phyloP scores from a whole-genome alignment of 2,113 vertebrate species.

The Erythrocercus mccallii region DNA sequence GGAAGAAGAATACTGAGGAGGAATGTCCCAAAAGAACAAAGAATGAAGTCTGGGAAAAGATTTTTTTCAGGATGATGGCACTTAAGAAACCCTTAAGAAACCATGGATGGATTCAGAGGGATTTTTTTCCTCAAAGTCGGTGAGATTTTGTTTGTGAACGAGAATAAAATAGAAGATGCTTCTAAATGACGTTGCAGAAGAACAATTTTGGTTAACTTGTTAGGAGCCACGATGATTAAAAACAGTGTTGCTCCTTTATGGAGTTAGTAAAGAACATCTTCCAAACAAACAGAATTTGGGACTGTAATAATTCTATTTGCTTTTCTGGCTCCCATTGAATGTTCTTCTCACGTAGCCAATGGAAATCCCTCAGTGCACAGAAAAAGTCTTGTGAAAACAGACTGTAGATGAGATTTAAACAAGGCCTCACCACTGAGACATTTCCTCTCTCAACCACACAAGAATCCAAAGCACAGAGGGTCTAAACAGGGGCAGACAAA shows the following conservation, averaged over 20 bases:
- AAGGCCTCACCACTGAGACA: constrained; percentile 20
- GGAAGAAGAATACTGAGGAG: constrained; percentile 19
- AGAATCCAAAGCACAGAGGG: background rate
- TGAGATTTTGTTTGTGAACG: background rate
- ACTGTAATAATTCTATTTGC: background rate
- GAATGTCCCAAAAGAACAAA: constrained; percentile 10
- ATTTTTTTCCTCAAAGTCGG: background rate
- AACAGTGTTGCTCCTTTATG: background rate
- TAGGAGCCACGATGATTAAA: background rate
- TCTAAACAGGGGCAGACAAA: constrained; percentile 15
- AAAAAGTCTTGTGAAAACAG: constrained; percentile 19
- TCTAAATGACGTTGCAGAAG: background rate
- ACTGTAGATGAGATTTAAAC: constrained; percentile 12
- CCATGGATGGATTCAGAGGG: background rate
- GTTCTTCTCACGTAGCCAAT: background rate
- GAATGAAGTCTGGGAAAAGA: background rate
- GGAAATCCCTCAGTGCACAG: background rate
- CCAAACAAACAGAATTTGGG: background rate
- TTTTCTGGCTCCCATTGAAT: background rate
- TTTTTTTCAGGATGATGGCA: constrained; percentile 39
- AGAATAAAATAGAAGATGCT: background rate
- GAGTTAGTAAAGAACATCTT: background rate
- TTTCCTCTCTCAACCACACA: constrained; percentile 10
- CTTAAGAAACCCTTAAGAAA: constrained; percentile 12
- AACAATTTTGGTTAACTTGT: background rate